Evolutionary conservation across 2,797 vertebrate species (phyloP).

Genomic region (Phoxinus dragarum): DNA sequence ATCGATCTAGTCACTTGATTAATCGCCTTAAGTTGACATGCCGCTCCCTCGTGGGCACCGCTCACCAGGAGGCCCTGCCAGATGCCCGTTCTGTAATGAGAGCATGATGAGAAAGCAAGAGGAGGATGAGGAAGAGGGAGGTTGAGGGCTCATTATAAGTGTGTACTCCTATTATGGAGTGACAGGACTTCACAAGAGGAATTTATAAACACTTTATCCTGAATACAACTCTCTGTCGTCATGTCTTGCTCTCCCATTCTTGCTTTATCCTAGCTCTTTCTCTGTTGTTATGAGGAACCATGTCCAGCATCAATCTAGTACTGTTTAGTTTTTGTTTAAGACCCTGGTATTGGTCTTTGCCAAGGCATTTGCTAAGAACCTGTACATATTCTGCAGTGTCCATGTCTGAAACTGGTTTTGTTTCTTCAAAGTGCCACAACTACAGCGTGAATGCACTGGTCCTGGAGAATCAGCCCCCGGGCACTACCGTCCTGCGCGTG

Average conservation of each 20-base stretch:
- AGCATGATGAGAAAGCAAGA: slow-evolving; percentile 31
- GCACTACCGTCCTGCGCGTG: slow-evolving; percentile 81
- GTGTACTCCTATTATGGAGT: slow-evolving; percentile 42
- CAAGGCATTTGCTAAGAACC: neutral
- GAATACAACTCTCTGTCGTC: neutral
- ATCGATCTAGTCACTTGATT: slow-evolving; percentile 64
- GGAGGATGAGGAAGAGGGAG: slow-evolving; percentile 14
- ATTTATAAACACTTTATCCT: slow-evolving; percentile 23
- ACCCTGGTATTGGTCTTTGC: neutral
- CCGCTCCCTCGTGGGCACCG: slow-evolving; percentile 39
- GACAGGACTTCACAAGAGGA: slow-evolving; percentile 20
- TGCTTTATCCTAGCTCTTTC: neutral
- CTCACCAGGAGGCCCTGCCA: slow-evolving; percentile 29
- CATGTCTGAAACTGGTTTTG: slow-evolving; percentile 13
- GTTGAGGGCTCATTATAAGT: slow-evolving; percentile 16
- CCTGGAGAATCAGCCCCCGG: slow-evolving; percentile 87
- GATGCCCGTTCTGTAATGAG: slow-evolving; percentile 48
- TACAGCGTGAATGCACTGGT: slow-evolving; percentile 85
- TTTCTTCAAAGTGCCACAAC: slow-evolving; percentile 81
- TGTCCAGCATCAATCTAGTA: neutral
- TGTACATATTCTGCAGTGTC: neutral
- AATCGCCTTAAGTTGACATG: slow-evolving; percentile 55
- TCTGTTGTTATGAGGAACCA: neutral
- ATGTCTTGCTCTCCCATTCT: neutral
- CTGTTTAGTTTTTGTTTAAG: slow-evolving; percentile 1